Conservation (phyloP, 2,797 vertebrate species). For the Pseudocheirus occidentalis region DNA sequence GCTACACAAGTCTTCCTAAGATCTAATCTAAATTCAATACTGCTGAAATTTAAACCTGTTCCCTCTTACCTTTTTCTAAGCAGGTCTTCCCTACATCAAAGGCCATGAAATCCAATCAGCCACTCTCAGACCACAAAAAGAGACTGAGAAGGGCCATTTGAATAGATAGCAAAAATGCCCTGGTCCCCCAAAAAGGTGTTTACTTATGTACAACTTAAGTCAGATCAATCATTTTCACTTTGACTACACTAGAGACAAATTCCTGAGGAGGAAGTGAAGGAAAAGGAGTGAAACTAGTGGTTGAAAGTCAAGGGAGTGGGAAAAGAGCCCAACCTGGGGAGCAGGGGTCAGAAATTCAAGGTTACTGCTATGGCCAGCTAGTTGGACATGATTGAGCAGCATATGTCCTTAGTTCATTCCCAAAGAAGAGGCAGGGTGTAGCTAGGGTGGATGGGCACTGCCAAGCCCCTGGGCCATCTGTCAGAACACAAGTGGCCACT, state of each 20-base stretch:
- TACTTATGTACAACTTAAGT: background rate
- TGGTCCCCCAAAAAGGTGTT: background rate
- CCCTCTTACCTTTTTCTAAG: background rate
- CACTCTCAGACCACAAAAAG: background rate
- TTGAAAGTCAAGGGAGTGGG: background rate
- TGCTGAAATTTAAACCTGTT: background rate
- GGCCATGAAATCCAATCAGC: background rate
- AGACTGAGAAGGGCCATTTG: background rate
- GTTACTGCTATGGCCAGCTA: background rate
- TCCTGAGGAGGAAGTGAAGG: background rate
- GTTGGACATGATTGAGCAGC: slow-evolving; percentile 49
- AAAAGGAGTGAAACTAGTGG: background rate
- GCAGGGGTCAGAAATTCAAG: background rate
- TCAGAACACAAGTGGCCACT: slow-evolving; percentile 56
- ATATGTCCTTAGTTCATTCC: slow-evolving; percentile 57
- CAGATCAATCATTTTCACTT: background rate
- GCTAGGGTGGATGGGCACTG: slow-evolving; percentile 17
- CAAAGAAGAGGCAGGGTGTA: slow-evolving; percentile 40
- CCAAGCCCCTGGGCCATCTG: slow-evolving; percentile 55
- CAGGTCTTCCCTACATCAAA: background rate
- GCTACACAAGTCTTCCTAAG: background rate
- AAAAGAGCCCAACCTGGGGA: background rate
- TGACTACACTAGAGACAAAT: background rate
- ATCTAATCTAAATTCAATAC: background rate
- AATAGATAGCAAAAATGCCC: background rate